A percentile compares a stretch with the other conserved stretches of the same genome.
Conservation (phyloP, 35 echinoderm and acorn worm genomes). For the Heliocidaris erythrogramma region DNA sequence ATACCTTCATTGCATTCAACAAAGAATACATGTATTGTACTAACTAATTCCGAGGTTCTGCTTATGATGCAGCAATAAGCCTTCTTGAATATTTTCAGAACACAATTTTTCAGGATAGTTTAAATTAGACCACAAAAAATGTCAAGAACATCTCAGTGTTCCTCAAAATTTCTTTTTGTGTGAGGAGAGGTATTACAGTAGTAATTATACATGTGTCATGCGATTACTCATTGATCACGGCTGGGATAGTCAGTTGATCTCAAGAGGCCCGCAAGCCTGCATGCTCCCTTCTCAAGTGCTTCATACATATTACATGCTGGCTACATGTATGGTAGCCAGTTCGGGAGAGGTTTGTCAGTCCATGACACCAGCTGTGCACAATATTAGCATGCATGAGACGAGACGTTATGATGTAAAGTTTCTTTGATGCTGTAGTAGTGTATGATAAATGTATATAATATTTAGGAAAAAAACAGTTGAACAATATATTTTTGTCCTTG, state of each 20-base stretch:
- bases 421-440: background rate
- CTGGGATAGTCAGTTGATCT: background rate
- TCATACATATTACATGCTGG: slow-evolving; percentile 3
- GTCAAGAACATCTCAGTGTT: too few species aligned
- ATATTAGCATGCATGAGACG: background rate
- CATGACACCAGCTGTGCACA: background rate
- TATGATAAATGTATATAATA: background rate
- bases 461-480: background rate
- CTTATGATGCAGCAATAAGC: too few species aligned
- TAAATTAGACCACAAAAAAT: too few species aligned
- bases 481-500: background rate
- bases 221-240: background rate
- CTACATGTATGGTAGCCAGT: background rate
- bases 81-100: too few species aligned
- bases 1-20: too few species aligned
- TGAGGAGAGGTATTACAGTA: background rate
- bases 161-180: too few species aligned
- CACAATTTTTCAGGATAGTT: too few species aligned
- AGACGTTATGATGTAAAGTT: background rate
- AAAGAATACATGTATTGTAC: too few species aligned
- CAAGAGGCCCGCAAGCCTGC: background rate
- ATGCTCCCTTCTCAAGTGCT: background rate
- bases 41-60: too few species aligned
- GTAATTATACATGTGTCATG: slow-evolving; percentile 17
- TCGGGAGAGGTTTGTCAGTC: background rate